Evolutionary conservation across 2,113 vertebrate genomes (phyloP).

Genomic region (Stigmatopora argus): DNA sequence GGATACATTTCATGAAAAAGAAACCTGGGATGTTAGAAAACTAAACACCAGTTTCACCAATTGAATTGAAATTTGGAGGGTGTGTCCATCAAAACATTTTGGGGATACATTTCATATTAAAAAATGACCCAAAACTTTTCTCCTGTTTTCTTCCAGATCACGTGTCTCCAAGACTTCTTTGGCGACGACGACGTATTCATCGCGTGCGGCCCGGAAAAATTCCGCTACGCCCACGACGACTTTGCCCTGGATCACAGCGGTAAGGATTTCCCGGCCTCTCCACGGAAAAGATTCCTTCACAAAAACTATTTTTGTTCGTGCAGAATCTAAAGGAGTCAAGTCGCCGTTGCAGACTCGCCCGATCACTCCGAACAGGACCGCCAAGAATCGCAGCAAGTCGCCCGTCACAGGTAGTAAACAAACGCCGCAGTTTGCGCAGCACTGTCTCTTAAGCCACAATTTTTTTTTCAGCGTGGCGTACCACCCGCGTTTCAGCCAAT

Average conservation of each 20-base stretch:
- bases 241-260: constrained; percentile 95
- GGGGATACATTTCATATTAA: too few relatives aligned
- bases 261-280: constrained; percentile 74
- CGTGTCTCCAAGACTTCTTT: constrained; percentile 94
- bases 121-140: neutral
- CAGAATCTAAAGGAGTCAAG: constrained; percentile 91
- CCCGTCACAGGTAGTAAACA: constrained; percentile 78
- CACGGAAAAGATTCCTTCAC: too few relatives aligned
- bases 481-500: constrained; percentile 79
- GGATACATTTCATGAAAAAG: too few relatives aligned
- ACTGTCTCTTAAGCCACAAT: neutral
- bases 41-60: too few relatives aligned
- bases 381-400: constrained; percentile 91
- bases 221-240: constrained; percentile 94
- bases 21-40: neutral
- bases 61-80: too few relatives aligned
- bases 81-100: too few relatives aligned
- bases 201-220: constrained; percentile 92
- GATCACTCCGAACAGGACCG: constrained; percentile 64
- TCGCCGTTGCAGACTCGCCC: constrained; percentile 78
- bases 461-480: constrained; percentile 76
- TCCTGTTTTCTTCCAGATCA: constrained; percentile 71
- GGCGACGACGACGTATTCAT: constrained; percentile 98
- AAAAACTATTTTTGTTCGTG: too few relatives aligned
- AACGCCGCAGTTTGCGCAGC: neutral